phyloP scores from a whole-genome alignment of 2,888 invertebrate genomes.

The Aelia acuminata region DNA sequence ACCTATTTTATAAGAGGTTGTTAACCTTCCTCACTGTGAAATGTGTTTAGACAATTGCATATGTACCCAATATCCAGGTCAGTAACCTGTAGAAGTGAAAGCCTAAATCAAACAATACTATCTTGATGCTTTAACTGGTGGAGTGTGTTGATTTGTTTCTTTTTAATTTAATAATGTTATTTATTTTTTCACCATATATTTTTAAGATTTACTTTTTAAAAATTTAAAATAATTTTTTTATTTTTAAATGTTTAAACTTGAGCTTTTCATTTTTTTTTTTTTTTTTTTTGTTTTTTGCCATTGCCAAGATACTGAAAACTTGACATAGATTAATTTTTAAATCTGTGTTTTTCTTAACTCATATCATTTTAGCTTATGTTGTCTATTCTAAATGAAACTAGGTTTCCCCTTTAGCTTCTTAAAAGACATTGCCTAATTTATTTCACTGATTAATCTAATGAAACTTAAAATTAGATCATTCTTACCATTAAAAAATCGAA shows the following conservation, averaged over 20 bases:
- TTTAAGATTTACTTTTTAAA: too few species aligned
- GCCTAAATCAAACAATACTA: slow-evolving; percentile 37
- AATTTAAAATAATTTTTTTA: too few species aligned
- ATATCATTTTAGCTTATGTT: background rate
- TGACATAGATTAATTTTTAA: too few species aligned
- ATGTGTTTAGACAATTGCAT: slow-evolving; percentile 30
- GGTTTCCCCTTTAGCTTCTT: background rate
- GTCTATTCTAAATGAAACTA: background rate
- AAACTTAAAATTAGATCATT: background rate
- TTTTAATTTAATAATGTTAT: background rate
- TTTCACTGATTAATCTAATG: background rate
- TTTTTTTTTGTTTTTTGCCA: too few species aligned
- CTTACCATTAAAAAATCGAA: background rate
- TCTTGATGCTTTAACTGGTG: background rate
- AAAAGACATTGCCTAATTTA: background rate
- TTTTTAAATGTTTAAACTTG: too few species aligned
- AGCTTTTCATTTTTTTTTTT: too few species aligned
- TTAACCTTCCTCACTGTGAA: slow-evolving; percentile 11
- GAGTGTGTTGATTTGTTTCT: background rate
- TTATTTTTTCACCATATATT: too few species aligned
- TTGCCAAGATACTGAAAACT: too few species aligned
- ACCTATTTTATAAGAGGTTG: slow-evolving; percentile 52
- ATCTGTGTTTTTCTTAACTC: too few species aligned
- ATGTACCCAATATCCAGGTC: slow-evolving; percentile 30
- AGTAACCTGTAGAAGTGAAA: slow-evolving; percentile 41